Evolutionary conservation across 2,888 invertebrate species (phyloP).

Genomic region (Drosophila subquinaria): DNA sequence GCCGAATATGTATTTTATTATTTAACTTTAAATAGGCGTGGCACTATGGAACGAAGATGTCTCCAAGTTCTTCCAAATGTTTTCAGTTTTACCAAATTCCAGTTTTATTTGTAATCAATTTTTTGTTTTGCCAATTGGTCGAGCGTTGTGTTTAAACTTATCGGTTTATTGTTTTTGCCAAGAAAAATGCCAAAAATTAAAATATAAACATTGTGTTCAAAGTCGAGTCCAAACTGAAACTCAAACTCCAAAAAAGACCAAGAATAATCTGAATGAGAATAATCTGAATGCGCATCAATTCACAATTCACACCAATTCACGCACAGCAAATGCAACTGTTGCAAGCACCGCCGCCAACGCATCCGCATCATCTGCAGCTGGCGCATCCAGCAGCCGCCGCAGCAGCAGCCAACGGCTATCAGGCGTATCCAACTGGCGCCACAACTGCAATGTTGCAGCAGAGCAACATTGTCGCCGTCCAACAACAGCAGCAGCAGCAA

Average conservation of each 20-base stretch:
- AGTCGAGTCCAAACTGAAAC: conserved; percentile 48
- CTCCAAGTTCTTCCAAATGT: conserved; percentile 8
- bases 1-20: conserved; percentile 34
- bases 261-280: conserved; percentile 47
- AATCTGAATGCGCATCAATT: conserved; percentile 73
- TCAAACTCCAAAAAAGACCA: conserved; percentile 35
- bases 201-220: conserved; percentile 38
- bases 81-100: conserved; percentile 32
- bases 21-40: conserved; percentile 33
- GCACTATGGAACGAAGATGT: background rate
- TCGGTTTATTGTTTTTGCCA: conserved; percentile 42
- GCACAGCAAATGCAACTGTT: conserved; percentile 86
- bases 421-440: conserved; percentile 67
- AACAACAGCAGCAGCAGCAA: conserved; percentile 73
- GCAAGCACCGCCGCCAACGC: conserved; percentile 83
- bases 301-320: conserved; percentile 59
- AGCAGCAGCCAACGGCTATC: conserved; percentile 65
- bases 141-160: conserved; percentile 14
- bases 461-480: conserved; percentile 69
- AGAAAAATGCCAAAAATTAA: conserved; percentile 41
- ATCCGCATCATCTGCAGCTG: conserved; percentile 81
- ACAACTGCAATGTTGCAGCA: conserved; percentile 71
- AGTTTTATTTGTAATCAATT: conserved; percentile 20
- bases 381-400: conserved; percentile 76
- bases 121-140: conserved; percentile 36